Base-by-base conservation (phyloP, 2,113 vertebrate species). In the Terrapene triunguis region DNA sequence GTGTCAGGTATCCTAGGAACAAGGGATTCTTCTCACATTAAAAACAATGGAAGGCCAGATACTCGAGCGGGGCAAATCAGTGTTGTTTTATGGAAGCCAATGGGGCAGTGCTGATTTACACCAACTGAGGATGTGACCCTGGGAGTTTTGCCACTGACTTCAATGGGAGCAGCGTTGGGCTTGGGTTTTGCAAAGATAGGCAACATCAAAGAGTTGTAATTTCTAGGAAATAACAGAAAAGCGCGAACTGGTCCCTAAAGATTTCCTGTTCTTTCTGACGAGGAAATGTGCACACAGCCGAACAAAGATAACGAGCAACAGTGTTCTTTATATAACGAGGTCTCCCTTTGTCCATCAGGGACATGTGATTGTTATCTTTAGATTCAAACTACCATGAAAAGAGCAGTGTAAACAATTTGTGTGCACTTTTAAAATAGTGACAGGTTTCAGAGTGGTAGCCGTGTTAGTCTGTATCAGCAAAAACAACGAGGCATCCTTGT, bases 191-290 rank as follows among this genome's bases (percentile, higher is more conserved):
- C 53, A 74, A 91, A 89, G 50, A 87, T 50, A 82, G 86, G 96
- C 95, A 80, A 86, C 76, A 95, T 94, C 94, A 97, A 96, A 97
- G 96, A 51, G 21, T 4, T 89, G 27, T 38, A 84, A 27, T 62
- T 92, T 95, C 92, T 97, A 94, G 96, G 92, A 95, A 96, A 82
- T 19, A 84, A 82, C 1, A 24, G 93, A 93, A 90, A 69, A 86
- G 87, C 72, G 90, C 90, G 87, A 95, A 19, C 35, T 83, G 65
- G 25, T 80, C 87, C 85, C 85, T 82, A 27, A 80, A 95, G 95
- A 93, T 86, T 96, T 97, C 95, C 93, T 96, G 92, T 90, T 91
- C 90, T 78, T 96, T 93, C 80, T 93, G 89, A 72, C 78, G 76
- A n/a, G 97, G 89, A 96, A 94, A 48, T 42, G 90, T 89, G 87